These are phyloP conservation scores for Danio jaintianensis DNA, from an alignment of 2,797 vertebrate genomes.

Conservation along the genomic window DNA sequence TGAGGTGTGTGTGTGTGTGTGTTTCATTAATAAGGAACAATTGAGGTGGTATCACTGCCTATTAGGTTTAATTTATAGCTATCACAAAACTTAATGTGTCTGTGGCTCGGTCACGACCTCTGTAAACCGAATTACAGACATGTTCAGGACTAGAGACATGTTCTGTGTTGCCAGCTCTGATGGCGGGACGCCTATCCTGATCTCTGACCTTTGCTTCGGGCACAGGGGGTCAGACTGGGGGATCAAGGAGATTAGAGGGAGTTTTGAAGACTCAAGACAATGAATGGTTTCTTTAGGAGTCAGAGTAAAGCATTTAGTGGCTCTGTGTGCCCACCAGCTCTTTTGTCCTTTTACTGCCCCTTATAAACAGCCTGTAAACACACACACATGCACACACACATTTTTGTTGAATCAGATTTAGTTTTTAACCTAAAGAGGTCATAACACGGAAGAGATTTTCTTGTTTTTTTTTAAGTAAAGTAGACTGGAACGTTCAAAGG, in stretches of 20 bases:
- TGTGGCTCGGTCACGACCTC: constrained; percentile 26
- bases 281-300: constrained; percentile 36
- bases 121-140: constrained; percentile 36
- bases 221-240: constrained; percentile 25
- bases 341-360: constrained; percentile 39
- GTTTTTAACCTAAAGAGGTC: background rate
- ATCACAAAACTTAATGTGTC: constrained; percentile 37
- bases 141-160: constrained; percentile 12
- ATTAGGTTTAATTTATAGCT: constrained; percentile 50
- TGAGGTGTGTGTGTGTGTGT: constrained; percentile 2
- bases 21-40: constrained; percentile 44
- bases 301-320: constrained; percentile 34
- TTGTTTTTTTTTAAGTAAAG: constrained; percentile 3
- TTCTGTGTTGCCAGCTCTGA: background rate
- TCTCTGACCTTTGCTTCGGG: constrained; percentile 40
- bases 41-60: constrained; percentile 35
- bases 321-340: constrained; percentile 42
- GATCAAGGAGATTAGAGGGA: constrained; percentile 21
- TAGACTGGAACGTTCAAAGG: background rate
- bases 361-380: constrained; percentile 15
- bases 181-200: constrained; percentile 31
- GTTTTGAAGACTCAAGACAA: constrained; percentile 17
- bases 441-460: background rate
- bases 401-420: background rate
- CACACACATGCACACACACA: constrained; percentile 7